These are phyloP conservation scores for Turnix velox DNA, from an alignment of 2,113 vertebrate species.

Conservation along the genomic window DNA sequence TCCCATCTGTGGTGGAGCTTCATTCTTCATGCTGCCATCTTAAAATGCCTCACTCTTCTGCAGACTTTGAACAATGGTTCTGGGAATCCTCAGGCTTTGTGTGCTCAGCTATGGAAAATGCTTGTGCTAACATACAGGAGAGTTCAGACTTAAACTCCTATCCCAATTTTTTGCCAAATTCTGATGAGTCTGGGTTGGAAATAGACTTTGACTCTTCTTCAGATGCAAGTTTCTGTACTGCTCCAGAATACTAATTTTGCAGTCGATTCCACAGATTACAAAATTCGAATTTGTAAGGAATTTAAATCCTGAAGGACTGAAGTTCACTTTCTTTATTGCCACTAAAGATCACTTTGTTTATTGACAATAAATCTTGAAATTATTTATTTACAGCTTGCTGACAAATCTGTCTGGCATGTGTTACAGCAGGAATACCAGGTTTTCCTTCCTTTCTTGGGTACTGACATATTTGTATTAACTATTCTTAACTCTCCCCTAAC, in stretches of 20 bases:
- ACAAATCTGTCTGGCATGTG: conserved; percentile 39
- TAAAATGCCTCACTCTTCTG: conserved; percentile 62
- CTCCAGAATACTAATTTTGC: conserved; percentile 39
- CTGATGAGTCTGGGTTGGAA: conserved; percentile 29
- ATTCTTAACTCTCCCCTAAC: neutral
- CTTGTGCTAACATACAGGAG: neutral
- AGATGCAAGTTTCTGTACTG: conserved; percentile 59
- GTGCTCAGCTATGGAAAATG: neutral
- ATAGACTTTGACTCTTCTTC: conserved; percentile 54
- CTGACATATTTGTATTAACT: neutral
- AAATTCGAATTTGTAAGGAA: neutral
- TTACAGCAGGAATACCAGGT: neutral
- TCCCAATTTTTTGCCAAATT: neutral
- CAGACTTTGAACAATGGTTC: conserved; percentile 72
- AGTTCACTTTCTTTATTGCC: neutral
- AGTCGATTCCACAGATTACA: neutral
- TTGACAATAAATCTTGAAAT: conserved; percentile 20
- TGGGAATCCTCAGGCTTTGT: conserved; percentile 69
- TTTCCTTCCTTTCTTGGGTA: neutral
- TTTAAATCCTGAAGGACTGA: neutral
- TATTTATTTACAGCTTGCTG: conserved; percentile 43
- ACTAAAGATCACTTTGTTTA: neutral
- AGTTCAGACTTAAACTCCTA: neutral
- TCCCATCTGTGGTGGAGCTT: conserved; percentile 47
- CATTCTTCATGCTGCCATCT: neutral